phyloP scores from a whole-genome alignment of 2,113 vertebrate species.

The Prolemur simus region DNA sequence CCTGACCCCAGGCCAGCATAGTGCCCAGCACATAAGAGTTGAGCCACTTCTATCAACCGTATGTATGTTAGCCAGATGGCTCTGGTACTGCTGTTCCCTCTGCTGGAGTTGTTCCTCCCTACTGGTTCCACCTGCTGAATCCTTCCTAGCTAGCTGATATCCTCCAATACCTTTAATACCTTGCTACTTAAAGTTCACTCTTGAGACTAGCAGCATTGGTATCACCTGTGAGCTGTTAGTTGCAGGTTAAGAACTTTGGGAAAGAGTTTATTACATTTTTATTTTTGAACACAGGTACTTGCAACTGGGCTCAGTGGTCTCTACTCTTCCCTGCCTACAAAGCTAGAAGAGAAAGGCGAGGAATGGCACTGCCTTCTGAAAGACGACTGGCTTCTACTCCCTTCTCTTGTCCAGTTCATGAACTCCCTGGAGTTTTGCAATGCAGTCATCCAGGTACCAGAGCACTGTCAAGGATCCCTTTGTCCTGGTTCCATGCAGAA shows the following conservation, averaged over 20 bases:
- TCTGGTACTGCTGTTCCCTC: not conserved
- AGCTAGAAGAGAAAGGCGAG: slow-evolving; percentile 92
- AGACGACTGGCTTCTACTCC: slow-evolving; percentile 94
- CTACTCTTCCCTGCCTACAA: slow-evolving; percentile 96
- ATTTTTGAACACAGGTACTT: slow-evolving; percentile 88
- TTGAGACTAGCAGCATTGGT: not conserved
- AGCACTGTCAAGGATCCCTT: rapidly evolving
- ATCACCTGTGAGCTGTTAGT: not conserved
- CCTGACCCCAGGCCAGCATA: rapidly evolving
- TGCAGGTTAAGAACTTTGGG: not conserved
- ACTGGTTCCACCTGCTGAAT: rapidly evolving
- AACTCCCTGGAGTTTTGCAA: slow-evolving; percentile 99
- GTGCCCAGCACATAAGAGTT: not conserved
- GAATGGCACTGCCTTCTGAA: slow-evolving; percentile 96
- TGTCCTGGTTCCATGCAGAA: rapidly evolving
- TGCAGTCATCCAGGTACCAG: slow-evolving; percentile 94
- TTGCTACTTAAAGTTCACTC: not conserved
- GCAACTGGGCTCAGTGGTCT: slow-evolving; percentile 97
- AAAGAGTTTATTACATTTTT: not conserved
- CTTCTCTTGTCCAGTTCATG: slow-evolving; percentile 95
- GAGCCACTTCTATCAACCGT: rapidly evolving
- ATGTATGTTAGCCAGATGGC: too few relatives aligned
- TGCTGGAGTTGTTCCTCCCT: not conserved
- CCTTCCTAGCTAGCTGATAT: not conserved
- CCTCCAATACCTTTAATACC: not conserved